Evolutionary conservation across 35 echinoderm and acorn worm species (phyloP).

Genomic region (Lytechinus pictus): DNA sequence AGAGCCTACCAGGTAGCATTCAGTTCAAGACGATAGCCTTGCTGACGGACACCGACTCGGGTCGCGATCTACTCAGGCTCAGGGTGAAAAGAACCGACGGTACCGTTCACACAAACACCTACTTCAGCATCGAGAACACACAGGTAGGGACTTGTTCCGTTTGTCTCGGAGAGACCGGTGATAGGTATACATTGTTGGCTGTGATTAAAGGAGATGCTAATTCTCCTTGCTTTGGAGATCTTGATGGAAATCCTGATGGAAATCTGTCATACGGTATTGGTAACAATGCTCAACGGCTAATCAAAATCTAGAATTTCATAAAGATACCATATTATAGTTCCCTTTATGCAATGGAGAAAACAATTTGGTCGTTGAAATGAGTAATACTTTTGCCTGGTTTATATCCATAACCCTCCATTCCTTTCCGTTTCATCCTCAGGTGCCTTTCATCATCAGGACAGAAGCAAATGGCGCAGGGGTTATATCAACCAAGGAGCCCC

Average conservation of each 20-base stretch:
- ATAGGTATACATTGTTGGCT: no score
- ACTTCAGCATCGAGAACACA: conserved; percentile 30
- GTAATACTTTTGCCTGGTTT: no score
- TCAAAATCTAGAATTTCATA: no score
- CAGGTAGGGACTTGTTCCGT: not conserved
- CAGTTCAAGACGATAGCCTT: conserved; percentile 23
- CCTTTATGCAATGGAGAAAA: no score
- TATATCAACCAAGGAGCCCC: conserved; percentile 29
- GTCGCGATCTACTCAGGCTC: conserved; percentile 14
- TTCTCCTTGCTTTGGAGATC: no score
- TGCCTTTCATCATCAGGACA: conserved; percentile 56
- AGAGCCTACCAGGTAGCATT: not conserved
- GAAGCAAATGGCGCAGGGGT: conserved; percentile 34
- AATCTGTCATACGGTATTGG: no score
- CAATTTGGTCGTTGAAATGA: no score
- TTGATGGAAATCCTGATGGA: no score
- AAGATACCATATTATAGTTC: no score
- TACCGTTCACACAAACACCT: not conserved
- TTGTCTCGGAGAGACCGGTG: no score
- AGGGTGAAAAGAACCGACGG: not conserved
- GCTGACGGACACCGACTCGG: not conserved
- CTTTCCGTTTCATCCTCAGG: conserved; percentile 40
- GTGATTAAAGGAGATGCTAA: not conserved
- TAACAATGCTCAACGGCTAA: no score
- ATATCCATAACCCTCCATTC: not conserved